These are phyloP conservation scores for Capreolus pygargus DNA, from an alignment of 2,113 vertebrate genomes.

Conservation along the genomic window DNA sequence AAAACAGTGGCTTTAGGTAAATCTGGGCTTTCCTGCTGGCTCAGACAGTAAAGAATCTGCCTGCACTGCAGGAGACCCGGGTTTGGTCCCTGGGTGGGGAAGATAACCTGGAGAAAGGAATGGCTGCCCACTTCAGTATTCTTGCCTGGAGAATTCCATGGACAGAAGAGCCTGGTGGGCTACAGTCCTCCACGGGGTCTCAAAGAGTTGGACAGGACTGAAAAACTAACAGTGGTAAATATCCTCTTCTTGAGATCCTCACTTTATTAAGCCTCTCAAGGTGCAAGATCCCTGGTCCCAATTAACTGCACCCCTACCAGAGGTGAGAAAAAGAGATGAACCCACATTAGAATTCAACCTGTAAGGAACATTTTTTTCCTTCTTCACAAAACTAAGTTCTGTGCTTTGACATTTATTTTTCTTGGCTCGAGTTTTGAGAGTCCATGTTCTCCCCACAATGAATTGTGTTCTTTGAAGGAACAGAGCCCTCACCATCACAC, in stretches of 20 bases:
- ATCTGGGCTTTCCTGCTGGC: not conserved
- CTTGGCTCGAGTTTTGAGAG: not conserved
- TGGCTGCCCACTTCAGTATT: not conserved
- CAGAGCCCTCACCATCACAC: not conserved
- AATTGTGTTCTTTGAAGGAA: not conserved
- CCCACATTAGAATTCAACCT: not conserved
- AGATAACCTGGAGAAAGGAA: not conserved
- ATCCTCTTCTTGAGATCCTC: not conserved
- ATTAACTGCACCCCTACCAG: not conserved
- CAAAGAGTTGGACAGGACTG: not conserved
- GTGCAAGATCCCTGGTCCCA: not conserved
- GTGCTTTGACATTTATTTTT: not conserved
- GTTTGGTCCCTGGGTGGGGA: not conserved
- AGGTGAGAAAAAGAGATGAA: not conserved
- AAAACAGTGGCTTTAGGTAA: not conserved
- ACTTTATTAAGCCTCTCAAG: slow-evolving; percentile 7
- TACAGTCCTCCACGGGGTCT: not conserved
- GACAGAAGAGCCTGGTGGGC: not conserved
- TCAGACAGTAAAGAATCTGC: not conserved
- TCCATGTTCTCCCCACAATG: not conserved
- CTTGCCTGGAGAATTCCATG: not conserved
- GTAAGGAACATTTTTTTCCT: not conserved
- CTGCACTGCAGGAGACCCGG: not conserved
- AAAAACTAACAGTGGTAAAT: not conserved
- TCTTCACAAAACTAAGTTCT: not conserved